phyloP scores from a whole-genome alignment of 2,888 invertebrate genomes.

The Syrphus vitripennis region DNA sequence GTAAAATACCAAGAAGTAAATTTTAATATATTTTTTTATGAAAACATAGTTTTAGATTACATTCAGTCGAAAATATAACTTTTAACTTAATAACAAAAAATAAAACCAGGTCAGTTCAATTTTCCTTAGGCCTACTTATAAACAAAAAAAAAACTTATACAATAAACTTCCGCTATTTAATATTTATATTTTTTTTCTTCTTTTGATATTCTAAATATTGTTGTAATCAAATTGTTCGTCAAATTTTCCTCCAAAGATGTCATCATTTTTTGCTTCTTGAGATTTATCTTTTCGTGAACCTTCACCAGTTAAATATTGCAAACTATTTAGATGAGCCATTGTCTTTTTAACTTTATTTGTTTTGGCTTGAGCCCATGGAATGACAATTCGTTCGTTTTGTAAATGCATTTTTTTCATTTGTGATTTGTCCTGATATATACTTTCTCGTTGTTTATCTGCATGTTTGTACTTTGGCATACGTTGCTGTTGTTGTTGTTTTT shows the following conservation, averaged over 20 bases:
- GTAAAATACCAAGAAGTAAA: not conserved
- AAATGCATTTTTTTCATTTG: conserved; percentile 13
- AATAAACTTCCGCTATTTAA: not conserved
- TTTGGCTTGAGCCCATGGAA: conserved; percentile 47
- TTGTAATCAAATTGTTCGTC: conserved; percentile 55
- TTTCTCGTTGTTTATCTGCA: conserved; percentile 58
- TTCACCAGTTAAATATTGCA: conserved; percentile 61
- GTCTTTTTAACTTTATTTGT: conserved; percentile 55
- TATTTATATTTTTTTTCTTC: not conserved
- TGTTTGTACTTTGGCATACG: conserved; percentile 72
- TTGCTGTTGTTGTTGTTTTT: conserved; percentile 55
- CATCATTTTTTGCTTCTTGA: conserved; percentile 27
- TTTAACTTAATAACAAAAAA: conserved; percentile 13
- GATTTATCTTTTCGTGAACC: conserved; percentile 23
- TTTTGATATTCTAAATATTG: conserved; percentile 36
- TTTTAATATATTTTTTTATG: conserved; percentile 7
- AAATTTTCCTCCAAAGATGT: conserved; percentile 30
- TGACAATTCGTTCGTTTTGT: conserved; percentile 8
- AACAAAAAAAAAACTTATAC: not conserved
- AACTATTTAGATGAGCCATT: conserved; percentile 72
- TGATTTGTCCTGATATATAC: conserved; percentile 41
- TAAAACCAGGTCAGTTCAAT: not conserved
- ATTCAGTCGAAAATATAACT: conserved; percentile 61
- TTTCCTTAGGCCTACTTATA: not conserved
- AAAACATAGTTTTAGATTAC: conserved; percentile 40